These are phyloP conservation scores for Nasalis larvatus DNA, from an alignment of 2,113 vertebrate genomes.

Conservation along the genomic window DNA sequence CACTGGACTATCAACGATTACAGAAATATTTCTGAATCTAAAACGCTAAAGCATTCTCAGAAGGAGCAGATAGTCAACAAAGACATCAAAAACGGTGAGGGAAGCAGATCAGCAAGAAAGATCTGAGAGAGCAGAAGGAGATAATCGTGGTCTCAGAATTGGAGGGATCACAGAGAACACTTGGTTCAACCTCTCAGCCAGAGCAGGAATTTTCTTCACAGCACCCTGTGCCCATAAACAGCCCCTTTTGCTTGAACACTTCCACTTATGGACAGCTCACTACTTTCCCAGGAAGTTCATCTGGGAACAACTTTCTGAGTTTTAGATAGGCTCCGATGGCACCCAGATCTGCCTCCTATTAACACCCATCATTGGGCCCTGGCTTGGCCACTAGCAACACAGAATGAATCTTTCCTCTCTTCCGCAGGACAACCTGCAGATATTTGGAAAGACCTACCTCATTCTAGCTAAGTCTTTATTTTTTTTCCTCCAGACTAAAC, in stretches of 20 bases:
- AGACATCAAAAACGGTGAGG: background rate
- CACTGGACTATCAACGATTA: slow-evolving; percentile 48
- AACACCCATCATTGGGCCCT: background rate
- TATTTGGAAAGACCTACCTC: background rate
- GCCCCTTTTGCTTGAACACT: background rate
- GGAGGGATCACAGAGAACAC: background rate
- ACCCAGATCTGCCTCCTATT: background rate
- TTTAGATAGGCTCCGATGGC: background rate
- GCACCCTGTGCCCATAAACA: background rate
- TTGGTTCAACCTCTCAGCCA: background rate
- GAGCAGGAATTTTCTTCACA: background rate
- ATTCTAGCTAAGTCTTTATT: background rate
- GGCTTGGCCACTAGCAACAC: background rate
- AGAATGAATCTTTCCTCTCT: background rate
- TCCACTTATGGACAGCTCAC: background rate
- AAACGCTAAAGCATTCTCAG: slow-evolving; percentile 7
- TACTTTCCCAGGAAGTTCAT: background rate
- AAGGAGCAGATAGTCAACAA: slow-evolving; percentile 12
- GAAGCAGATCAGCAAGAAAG: slow-evolving; percentile 14
- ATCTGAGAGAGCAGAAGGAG: background rate
- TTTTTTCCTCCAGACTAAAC: slow-evolving; percentile 11
- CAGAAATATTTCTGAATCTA: slow-evolving; percentile 25
- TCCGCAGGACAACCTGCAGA: background rate
- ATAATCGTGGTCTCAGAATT: background rate
- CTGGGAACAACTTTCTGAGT: background rate